phyloP scores from a whole-genome alignment of 2,113 vertebrate species.

The Ciconia boyciana region DNA sequence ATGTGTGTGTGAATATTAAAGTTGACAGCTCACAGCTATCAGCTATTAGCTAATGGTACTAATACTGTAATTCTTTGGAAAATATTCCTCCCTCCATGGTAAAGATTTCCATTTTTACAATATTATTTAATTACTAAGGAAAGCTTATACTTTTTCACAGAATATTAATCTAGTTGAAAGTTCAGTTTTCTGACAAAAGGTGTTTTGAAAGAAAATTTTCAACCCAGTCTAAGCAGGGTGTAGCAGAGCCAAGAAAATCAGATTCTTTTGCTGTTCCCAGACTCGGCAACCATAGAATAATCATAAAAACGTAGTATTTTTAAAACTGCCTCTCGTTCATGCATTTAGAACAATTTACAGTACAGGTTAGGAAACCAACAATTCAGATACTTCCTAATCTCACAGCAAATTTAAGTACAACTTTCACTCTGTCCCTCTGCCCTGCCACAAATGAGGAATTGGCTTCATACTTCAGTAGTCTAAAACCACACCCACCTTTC shows the following conservation, averaged over 20 bases:
- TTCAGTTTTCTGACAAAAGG: not conserved
- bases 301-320: not conserved
- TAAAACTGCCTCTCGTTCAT: not conserved
- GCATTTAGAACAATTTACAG: not conserved
- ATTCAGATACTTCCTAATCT: not conserved
- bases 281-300: not conserved
- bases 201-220: not conserved
- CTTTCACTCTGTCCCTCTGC: not conserved
- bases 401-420: not conserved
- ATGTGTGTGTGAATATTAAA: not conserved
- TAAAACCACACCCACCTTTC: not conserved
- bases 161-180: not conserved
- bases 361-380: not conserved
- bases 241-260: not conserved
- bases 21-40: not conserved
- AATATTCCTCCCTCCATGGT: not conserved
- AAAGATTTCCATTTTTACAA: not conserved
- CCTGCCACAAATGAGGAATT: not conserved
- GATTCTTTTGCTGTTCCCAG: not conserved
- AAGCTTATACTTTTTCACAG: not conserved
- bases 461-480: not conserved
- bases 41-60: not conserved
- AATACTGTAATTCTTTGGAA: not conserved
- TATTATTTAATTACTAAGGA: not conserved
- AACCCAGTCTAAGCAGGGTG: not conserved